Evolutionary conservation across 2,888 invertebrate species (phyloP).

Genomic region (Spodoptera exigua): DNA sequence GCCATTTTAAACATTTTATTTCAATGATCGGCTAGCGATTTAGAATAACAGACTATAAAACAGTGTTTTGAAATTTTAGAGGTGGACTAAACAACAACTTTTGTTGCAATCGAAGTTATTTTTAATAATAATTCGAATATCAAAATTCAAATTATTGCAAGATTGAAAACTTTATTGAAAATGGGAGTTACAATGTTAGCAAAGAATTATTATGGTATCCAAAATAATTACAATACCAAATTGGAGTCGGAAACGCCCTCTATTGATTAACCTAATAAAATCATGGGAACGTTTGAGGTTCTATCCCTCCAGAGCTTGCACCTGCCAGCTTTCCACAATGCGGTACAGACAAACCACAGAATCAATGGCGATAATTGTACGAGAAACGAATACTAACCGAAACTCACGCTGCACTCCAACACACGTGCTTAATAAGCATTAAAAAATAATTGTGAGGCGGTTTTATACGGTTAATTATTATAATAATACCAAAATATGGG

Average conservation of each 20-base stretch:
- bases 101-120: not conserved
- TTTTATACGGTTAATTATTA: constrained; percentile 87
- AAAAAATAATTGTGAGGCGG: constrained; percentile 83
- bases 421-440: constrained; percentile 87
- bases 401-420: constrained; percentile 74
- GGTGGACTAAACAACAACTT: not conserved
- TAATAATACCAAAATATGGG: constrained; percentile 81
- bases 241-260: constrained; percentile 16
- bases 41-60: constrained; percentile 19
- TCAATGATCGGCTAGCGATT: constrained; percentile 45
- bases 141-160: too few species aligned
- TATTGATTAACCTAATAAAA: constrained; percentile 19
- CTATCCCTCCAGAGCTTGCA: constrained; percentile 58
- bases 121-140: not conserved
- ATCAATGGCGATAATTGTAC: constrained; percentile 87
- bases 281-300: constrained; percentile 62
- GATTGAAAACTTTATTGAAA: too few species aligned
- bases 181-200: too few species aligned
- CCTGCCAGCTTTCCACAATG: constrained; percentile 69
- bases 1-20: constrained; percentile 61
- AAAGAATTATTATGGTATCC: not conserved
- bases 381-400: constrained; percentile 75
- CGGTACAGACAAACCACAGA: constrained; percentile 76
- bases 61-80: not conserved
- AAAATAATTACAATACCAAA: constrained; percentile 17